Conservation (phyloP, 1,140 invertebrate genomes). For the Philaenus spumarius region DNA sequence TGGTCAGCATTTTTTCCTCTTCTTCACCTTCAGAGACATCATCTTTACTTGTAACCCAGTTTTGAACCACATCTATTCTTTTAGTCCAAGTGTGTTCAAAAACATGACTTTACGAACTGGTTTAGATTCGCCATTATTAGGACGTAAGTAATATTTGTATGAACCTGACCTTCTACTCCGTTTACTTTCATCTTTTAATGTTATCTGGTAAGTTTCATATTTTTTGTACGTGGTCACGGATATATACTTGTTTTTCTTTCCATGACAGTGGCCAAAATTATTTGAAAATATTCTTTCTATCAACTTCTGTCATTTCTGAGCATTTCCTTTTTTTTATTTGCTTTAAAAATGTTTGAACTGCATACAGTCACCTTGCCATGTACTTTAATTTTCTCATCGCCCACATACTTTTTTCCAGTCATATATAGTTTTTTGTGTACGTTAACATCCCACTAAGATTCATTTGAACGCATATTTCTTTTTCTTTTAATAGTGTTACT, state of each 20-base stretch:
- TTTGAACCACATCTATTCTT: slow-evolving; percentile 19
- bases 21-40: background rate
- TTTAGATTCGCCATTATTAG: slow-evolving; percentile 6
- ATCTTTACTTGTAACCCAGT: slow-evolving; percentile 9
- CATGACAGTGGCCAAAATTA: background rate
- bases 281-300: background rate
- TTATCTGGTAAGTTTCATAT: background rate
- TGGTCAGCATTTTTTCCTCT: background rate
- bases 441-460: slow-evolving; percentile 8
- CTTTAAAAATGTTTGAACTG: slow-evolving; percentile 1
- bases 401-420: slow-evolving; percentile 15
- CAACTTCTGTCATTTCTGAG: background rate
- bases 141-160: slow-evolving; percentile 9
- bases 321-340: slow-evolving; percentile 10
- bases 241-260: slow-evolving; percentile 10
- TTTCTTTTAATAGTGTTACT: no score
- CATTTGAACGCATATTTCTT: slow-evolving; percentile 2
- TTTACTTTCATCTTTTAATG: background rate
- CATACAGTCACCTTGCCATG: slow-evolving; percentile 1
- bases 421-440: slow-evolving; percentile 10
- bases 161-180: slow-evolving; percentile 7
- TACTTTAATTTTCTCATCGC: slow-evolving; percentile 10
- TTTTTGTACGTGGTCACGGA: slow-evolving; percentile 12
- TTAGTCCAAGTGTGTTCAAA: slow-evolving; percentile 17
- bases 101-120: slow-evolving; percentile 21